Base-by-base conservation (phyloP, 2,888 invertebrate genomes). In the Mesorhabditis belari region DNA sequence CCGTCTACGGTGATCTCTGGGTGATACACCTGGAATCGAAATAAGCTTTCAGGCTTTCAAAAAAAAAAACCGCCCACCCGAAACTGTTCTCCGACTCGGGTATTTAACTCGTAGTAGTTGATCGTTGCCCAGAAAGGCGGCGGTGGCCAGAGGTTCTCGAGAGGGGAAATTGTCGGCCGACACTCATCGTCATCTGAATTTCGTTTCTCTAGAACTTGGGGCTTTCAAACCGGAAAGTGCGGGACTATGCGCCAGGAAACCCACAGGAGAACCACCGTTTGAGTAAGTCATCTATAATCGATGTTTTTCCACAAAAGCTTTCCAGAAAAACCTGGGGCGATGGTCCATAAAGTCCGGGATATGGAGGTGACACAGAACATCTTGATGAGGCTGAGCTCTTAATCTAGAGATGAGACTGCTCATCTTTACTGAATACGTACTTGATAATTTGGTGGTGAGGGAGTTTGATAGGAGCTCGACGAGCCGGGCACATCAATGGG, bases 81-180 rank as follows among this genome's bases (percentile, higher is more conserved):
- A 82, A 92, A 93, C 24, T 91, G 91, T 83, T 98, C 96, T 1
- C 98, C 98, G 3, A 98, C 95, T 50, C 96, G 87, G 81, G 91
- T 92, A 83, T 98, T 98, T 65, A 99, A 85, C 82, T 98, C 98
- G 79, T 96, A 98, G 82, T 98, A 98, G 0, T 93, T 93, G 66
- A 98, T 94, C 19, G 92, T 92, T 19, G 95, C 95, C 98, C 98
- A 98, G 81, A 89, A 92, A n/a, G 44, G 12, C n/a, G 44, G 44
- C 12, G 44, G 44, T 35, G 44, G 44, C 44, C 12, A 17, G n/a
- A 35, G 12, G 44, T 9, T n/a, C 12, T 9, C n/a, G 12, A 35
- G 12, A n/a, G 44, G 44, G 44, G 44, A 35, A n/a, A 35, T n/a
- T n/a, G n/a, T 35, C n/a, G 12, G 44, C n/a, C n/a, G 44, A n/a